Evolutionary conservation across 30 jellyfish, hydroid and myxozoan species (phyloP), one percentile per base, ranked within the genome.

Genomic region (Morbakka virulenta): DNA sequence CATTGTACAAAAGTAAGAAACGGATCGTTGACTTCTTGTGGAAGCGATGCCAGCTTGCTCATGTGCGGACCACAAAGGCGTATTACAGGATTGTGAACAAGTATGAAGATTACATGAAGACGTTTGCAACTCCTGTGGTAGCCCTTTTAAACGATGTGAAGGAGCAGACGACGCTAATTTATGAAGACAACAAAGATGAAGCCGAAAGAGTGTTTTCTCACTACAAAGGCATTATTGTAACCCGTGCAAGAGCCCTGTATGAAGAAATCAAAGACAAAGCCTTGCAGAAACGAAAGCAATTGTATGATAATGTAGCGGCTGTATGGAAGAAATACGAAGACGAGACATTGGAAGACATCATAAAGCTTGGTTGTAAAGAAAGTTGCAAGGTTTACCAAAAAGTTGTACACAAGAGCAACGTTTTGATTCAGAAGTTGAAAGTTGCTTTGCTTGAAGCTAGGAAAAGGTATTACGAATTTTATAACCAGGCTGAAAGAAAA

Each of bases 261-360:
- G 57, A 9, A 6, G 57, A 41, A 41, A 9, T 41, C 9, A 41
- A 41, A 17, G 17, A 41, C 13, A 9, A 6, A 69, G 93, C 85
- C 4, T 63, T 50, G 47, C 52, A 66, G 35, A 70, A 67, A 49
- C 86, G 86, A 91, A 79, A 72, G 14, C 79, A 71, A 50, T 83
- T 51, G 69, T 83, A 83, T 83, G 33, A 72, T 33, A 63, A 47
- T 28, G 52, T 49, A 12, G 68, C 50, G 31, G 87, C 83, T n/a
- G 86, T 93, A 80, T 76, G 80, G 83, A 82, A 69, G 35, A 76
- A 63, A 64, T 80, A 85, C 69, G 99, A 88, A 30, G 96, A 82
- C 82, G 77, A 66, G 91, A 86, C 96, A 34, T 86, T 96, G 99
- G 99, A 93, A 51, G 79, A 72, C 62, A 79, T 93, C 50, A 94